A percentile compares a stretch with the other conserved stretches of the same genome.
phyloP scores from a whole-genome alignment of 2,888 invertebrate genomes.

The Macropis europaea region DNA sequence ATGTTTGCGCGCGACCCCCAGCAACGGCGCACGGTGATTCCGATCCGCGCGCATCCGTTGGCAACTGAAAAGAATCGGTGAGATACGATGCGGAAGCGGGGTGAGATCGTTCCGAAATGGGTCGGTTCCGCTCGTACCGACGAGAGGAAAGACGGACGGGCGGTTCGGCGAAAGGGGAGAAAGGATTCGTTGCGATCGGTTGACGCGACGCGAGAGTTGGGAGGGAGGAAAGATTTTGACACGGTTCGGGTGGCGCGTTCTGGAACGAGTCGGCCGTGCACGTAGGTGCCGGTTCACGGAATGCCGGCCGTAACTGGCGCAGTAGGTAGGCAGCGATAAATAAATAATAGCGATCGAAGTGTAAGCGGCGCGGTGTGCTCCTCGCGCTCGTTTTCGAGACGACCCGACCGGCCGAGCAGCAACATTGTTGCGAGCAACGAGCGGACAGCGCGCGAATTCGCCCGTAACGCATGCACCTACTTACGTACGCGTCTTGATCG shows the following conservation, averaged over 20 bases:
- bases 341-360: slow-evolving; percentile 70
- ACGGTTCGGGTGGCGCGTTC: neutral
- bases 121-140: too few species aligned
- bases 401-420: slow-evolving; percentile 18
- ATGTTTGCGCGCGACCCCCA: too few species aligned
- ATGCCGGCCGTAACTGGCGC: slow-evolving; percentile 70
- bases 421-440: neutral
- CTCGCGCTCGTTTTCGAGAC: slow-evolving; percentile 31
- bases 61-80: too few species aligned
- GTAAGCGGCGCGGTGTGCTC: slow-evolving; percentile 20
- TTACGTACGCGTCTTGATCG: slow-evolving; percentile 18
- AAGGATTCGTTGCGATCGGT: too few species aligned
- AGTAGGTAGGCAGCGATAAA: slow-evolving; percentile 73
- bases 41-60: too few species aligned
- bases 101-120: too few species aligned
- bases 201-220: too few species aligned
- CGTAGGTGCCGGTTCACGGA: slow-evolving; percentile 61
- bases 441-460: slow-evolving; percentile 18
- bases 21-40: too few species aligned
- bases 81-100: too few species aligned
- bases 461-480: slow-evolving; percentile 13
- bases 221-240: neutral
- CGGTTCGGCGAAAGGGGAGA: neutral
- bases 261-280: slow-evolving; percentile 11
- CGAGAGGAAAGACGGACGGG: neutral